Percentiles rank a stretch among this genome's conserved stretches.
phyloP scores from a whole-genome alignment of 1,140 invertebrate genomes.

The Orchestia grillus region DNA sequence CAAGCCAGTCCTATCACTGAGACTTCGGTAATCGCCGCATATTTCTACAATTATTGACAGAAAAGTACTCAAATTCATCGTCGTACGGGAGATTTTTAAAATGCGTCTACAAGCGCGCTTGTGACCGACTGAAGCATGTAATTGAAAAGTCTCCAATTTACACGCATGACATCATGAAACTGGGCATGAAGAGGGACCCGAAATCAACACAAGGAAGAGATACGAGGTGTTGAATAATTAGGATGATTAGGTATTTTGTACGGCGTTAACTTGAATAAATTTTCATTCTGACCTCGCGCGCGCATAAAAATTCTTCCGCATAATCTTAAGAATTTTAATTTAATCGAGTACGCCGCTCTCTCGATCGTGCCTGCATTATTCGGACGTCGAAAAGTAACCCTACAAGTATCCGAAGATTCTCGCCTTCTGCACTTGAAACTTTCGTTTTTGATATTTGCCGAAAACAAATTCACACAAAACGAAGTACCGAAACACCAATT shows the following conservation, averaged over 20 bases:
- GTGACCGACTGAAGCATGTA: neutral
- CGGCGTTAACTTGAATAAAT: neutral
- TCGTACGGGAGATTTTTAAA: neutral
- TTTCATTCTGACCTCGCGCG: neutral
- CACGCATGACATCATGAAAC: neutral
- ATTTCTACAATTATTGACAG: neutral
- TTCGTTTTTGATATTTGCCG: no score
- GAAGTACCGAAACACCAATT: no score
- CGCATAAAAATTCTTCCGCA: neutral
- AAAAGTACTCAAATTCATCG: neutral
- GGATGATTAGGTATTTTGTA: neutral
- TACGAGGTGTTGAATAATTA: neutral
- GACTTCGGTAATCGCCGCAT: neutral
- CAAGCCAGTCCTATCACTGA: neutral
- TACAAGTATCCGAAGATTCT: no score
- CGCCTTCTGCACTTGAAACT: no score
- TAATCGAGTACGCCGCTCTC: no score
- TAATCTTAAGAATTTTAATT: neutral
- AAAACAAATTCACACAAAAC: no score
- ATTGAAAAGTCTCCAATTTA: neutral
- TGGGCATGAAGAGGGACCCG: neutral
- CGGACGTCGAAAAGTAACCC: no score
- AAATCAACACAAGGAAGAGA: neutral
- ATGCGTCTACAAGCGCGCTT: neutral
- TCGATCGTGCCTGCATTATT: no score